Percentiles rank a stretch among this genome's conserved stretches.
Conservation (phyloP, 2,113 vertebrate species). For the Psettodes erumei region DNA sequence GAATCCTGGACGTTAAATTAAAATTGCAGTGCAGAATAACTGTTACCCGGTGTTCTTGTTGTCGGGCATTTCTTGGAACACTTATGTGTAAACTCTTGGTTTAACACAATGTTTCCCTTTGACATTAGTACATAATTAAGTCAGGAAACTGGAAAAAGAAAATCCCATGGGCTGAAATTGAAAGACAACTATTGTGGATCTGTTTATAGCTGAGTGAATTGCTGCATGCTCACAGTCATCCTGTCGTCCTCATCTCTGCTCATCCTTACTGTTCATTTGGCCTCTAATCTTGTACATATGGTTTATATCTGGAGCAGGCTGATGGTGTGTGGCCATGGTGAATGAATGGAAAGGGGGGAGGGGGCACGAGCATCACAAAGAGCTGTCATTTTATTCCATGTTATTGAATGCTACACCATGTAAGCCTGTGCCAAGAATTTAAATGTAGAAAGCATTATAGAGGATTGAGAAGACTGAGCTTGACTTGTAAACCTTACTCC, state of each 20-base stretch:
- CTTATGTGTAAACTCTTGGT: conserved; percentile 8
- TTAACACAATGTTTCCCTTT: not conserved
- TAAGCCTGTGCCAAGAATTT: conserved; percentile 30
- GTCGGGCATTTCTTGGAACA: not conserved
- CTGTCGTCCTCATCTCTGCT: conserved; percentile 44
- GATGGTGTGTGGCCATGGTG: conserved; percentile 52
- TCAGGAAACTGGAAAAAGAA: not conserved
- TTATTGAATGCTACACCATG: conserved; percentile 52
- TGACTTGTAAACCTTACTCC: conserved; percentile 15
- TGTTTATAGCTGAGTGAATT: conserved; percentile 5
- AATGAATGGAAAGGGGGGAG: conserved; percentile 16
- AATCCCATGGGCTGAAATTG: not conserved
- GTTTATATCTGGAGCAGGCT: conserved; percentile 60
- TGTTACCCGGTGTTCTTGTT: not conserved
- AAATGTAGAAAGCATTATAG: conserved; percentile 27
- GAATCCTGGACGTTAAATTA: not conserved
- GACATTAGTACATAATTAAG: not conserved
- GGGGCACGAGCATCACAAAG: conserved; percentile 38
- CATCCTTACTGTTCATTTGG: conserved; percentile 45
- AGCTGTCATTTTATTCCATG: conserved; percentile 48
- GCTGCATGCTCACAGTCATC: conserved; percentile 26
- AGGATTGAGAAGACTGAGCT: conserved; percentile 28
- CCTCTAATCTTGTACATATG: conserved; percentile 69
- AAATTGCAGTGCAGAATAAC: conserved; percentile 1
- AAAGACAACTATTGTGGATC: not conserved